phyloP scores from a whole-genome alignment of 2,113 vertebrate species.

The Tragelaphus strepsiceros region DNA sequence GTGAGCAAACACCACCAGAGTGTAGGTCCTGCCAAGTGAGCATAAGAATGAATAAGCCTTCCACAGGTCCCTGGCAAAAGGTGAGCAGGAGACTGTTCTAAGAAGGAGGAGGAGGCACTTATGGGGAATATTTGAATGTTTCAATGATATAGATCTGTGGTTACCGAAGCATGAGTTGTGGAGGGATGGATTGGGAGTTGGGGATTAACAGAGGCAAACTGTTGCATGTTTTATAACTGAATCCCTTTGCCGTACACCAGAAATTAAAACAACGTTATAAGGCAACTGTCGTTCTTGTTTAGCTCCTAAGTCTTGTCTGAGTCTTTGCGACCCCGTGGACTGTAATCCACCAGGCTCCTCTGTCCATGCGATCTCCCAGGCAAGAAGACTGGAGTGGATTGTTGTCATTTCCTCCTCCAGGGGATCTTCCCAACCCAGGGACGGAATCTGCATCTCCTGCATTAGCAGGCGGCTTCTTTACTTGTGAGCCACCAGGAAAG shows the following conservation, averaged over 20 bases:
- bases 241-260: not conserved
- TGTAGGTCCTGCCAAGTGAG: not conserved
- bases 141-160: not conserved
- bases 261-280: not conserved
- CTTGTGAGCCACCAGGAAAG: not conserved
- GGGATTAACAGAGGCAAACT: not conserved
- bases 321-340: not conserved
- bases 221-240: not conserved
- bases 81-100: not conserved
- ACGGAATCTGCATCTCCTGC: accelerated
- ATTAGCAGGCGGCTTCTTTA: not conserved
- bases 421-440: not conserved
- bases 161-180: not conserved
- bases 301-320: not conserved
- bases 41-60: not conserved
- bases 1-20: not conserved
- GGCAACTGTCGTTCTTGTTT: not conserved
- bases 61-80: not conserved
- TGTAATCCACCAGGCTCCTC: not conserved
- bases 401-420: not conserved
- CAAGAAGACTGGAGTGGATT: not conserved
- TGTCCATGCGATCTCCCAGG: not conserved
- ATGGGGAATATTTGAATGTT: not conserved
- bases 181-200: not conserved
- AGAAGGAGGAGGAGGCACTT: not conserved